These are phyloP conservation scores for Carcinoscorpius rotundicauda DNA, from an alignment of 1,140 invertebrate species.

Conservation along the genomic window DNA sequence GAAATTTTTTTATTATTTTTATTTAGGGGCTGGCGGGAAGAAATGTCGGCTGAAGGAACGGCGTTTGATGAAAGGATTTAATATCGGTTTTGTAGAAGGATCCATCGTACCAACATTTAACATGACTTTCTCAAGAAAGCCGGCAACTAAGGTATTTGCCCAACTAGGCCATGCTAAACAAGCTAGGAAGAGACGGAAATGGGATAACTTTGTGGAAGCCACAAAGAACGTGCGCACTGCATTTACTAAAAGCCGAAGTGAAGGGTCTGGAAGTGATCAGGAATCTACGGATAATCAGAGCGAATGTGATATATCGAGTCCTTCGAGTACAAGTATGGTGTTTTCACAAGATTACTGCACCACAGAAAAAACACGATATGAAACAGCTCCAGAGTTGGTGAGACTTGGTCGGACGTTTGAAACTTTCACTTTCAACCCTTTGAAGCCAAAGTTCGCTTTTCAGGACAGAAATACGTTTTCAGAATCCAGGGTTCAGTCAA, in stretches of 20 bases:
- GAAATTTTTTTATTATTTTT: neutral
- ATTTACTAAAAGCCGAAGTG: conserved; percentile 18
- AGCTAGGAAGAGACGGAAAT: conserved; percentile 14
- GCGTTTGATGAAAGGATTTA: conserved; percentile 86
- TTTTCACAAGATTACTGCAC: too few relatives aligned
- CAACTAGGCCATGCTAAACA: conserved; percentile 21
- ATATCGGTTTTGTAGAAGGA: conserved; percentile 34
- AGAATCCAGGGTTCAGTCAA: too few relatives aligned
- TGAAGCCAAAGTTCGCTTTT: neutral
- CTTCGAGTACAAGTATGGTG: too few relatives aligned
- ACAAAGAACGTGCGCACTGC: conserved; percentile 17
- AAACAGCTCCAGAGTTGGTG: neutral
- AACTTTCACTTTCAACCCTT: neutral
- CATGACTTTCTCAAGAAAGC: conserved; percentile 16
- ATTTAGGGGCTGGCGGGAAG: conserved; percentile 45
- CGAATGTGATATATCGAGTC: too few relatives aligned
- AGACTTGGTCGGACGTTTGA: neutral
- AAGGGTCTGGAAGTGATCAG: conserved; percentile 21
- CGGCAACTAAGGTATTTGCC: conserved; percentile 15
- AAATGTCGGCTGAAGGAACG: conserved; percentile 86
- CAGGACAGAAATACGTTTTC: neutral
- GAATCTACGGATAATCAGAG: neutral
- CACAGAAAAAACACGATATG: too few relatives aligned
- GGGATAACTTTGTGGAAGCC: conserved; percentile 20
- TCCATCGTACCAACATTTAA: conserved; percentile 19